phyloP scores from a whole-genome alignment of 2,888 invertebrate species.

The Glaucopsyche alexis region DNA sequence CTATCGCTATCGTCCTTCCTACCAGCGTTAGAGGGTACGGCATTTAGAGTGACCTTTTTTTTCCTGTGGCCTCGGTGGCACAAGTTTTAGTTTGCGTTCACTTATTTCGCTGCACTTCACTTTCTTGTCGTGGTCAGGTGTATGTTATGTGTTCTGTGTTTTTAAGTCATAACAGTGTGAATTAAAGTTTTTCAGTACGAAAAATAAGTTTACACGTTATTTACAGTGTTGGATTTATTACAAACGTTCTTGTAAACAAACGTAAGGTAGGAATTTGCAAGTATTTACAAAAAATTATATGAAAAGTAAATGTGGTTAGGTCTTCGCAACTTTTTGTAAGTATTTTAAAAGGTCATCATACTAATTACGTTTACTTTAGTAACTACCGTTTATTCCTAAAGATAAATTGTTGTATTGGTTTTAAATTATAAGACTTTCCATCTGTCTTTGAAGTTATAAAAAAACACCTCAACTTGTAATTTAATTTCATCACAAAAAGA shows the following conservation, averaged over 20 bases:
- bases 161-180: slow-evolving; percentile 41
- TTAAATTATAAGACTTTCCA: not conserved
- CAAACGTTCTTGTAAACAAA: not conserved
- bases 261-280: not conserved
- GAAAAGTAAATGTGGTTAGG: slow-evolving; percentile 18
- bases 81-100: slow-evolving; percentile 73
- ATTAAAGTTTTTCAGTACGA: not conserved
- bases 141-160: slow-evolving; percentile 55
- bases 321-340: slow-evolving; percentile 5
- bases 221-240: not conserved
- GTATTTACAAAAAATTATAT: not conserved
- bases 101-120: slow-evolving; percentile 70
- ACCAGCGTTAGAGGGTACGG: slow-evolving; percentile 74
- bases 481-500: not conserved
- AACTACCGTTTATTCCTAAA: not conserved
- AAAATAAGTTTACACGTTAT: not conserved
- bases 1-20: slow-evolving; percentile 72
- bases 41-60: slow-evolving; percentile 58
- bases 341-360: slow-evolving; percentile 26
- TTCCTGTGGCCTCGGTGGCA: slow-evolving; percentile 62
- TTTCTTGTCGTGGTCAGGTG: slow-evolving; percentile 76
- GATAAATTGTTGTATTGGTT: not conserved
- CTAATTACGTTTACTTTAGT: not conserved
- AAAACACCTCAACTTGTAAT: not conserved
- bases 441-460: not conserved